Conservation (phyloP, 2,888 invertebrate genomes). For the Cylloceria caligata region DNA sequence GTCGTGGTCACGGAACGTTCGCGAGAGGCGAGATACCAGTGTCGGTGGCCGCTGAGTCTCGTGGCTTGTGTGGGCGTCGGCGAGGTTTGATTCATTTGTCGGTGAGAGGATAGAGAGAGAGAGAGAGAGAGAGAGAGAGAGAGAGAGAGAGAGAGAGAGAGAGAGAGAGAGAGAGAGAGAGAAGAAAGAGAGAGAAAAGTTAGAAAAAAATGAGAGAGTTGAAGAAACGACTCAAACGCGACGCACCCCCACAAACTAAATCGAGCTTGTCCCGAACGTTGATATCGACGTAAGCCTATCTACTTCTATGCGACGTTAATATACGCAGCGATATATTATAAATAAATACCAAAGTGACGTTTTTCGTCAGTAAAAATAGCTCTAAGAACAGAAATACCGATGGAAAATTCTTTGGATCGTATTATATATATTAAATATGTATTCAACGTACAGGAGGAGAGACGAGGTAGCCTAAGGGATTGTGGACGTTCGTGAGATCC, state of each 20-base stretch:
- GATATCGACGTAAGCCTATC: neutral
- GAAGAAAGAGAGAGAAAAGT: neutral
- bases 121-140: too few species aligned
- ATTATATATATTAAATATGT: constrained; percentile 14
- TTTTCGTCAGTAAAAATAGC: neutral
- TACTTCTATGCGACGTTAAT: neutral
- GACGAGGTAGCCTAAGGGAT: neutral
- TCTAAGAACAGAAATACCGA: neutral
- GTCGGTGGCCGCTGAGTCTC: constrained; percentile 40
- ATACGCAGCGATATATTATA: constrained; percentile 1
- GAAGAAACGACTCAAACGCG: constrained; percentile 3
- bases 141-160: neutral
- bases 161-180: neutral
- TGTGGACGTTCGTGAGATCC: neutral
- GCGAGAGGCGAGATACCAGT: constrained; percentile 42
- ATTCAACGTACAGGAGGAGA: constrained; percentile 1
- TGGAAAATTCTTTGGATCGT: constrained; percentile 3
- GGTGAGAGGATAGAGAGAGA: too few species aligned
- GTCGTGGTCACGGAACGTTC: constrained; percentile 51
- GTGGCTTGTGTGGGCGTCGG: constrained; percentile 60
- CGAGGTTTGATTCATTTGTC: constrained; percentile 69
- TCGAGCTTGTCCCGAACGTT: constrained; percentile 5
- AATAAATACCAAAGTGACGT: constrained; percentile 19
- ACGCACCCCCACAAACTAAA: constrained; percentile 21
- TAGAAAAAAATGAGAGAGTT: neutral